Evolutionary conservation across 2,113 vertebrate genomes (phyloP), one percentile per base, ranked within the genome.

Genomic region (Platichthys flesus): DNA sequence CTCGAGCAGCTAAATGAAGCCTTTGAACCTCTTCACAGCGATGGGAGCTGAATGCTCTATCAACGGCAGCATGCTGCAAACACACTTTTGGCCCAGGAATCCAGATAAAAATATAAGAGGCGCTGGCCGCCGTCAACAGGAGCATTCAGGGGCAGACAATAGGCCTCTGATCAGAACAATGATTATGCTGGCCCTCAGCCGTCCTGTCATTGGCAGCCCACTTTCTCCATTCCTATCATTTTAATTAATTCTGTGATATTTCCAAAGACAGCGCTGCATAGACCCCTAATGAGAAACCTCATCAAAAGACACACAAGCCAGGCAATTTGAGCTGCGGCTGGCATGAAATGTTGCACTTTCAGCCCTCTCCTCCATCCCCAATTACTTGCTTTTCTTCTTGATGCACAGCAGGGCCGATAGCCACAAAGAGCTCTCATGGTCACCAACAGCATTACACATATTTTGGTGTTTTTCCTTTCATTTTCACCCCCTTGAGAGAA

Each of bases 231-330:
- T 92, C 90, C 89, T 92, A 92, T 94, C 88, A 93, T 93, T 94
- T 93, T 93, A 93, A 94, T 94, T 93, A 93, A 93, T 94, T 90
- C 88, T 86, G 90, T 90, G 89, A 93, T 94, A 93, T 93, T 93
- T 93, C 90, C 87, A 87, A 85, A 92, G 91, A 88, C 89, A 84
- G 79, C 76, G 85, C 87, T 94, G 87, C 92, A 93, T 91, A 89
- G 85, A 88, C 75, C 88, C 85, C 82, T 93, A 93, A 94, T 93
- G 93, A 94, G 90, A 94, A 93, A 91, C 82, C 89, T 90, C 90
- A 92, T 94, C 92, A 94, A 87, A 93, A 91, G 85, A 91, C 74
- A 35, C 70, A 82, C 75, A 83, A 90, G 89, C 80, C 78, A 85
- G 88, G 87, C 92, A 91, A 92, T 91, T 91, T 91, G 80, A 81